phyloP scores from a whole-genome alignment of 2,113 vertebrate genomes.

The Scomber colias region DNA sequence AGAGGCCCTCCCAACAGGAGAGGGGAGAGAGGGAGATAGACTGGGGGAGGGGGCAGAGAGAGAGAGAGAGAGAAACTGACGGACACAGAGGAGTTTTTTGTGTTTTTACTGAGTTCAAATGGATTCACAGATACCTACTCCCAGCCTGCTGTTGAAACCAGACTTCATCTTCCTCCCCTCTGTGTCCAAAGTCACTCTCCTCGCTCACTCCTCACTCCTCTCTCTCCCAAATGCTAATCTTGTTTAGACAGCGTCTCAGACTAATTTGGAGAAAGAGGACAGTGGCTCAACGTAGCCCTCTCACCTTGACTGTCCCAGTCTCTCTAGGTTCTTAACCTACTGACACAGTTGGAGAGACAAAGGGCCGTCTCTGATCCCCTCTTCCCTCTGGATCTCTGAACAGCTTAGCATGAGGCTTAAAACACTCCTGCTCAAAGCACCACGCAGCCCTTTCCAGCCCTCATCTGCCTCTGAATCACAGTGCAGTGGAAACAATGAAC shows the following conservation, averaged over 20 bases:
- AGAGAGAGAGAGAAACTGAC: constrained; percentile 31
- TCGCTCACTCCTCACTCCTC: constrained; percentile 9
- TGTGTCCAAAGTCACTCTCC: too few species aligned
- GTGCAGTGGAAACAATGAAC: not conserved
- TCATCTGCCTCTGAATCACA: constrained; percentile 9
- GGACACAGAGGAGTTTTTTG: constrained; percentile 24
- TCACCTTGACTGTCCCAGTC: constrained; percentile 59
- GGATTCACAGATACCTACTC: constrained; percentile 4
- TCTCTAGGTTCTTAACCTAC: constrained; percentile 76
- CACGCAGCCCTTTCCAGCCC: not conserved
- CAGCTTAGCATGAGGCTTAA: constrained; percentile 57
- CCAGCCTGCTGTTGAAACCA: not conserved
- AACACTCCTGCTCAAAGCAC: constrained; percentile 27
- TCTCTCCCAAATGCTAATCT: constrained; percentile 62
- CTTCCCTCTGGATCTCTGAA: constrained; percentile 39
- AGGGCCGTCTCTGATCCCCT: constrained; percentile 61
- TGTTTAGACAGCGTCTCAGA: constrained; percentile 70
- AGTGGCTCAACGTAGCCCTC: constrained; percentile 43
- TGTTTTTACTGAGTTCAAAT: constrained; percentile 30
- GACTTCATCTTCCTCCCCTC: not conserved
- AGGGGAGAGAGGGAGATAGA: constrained; percentile 17
- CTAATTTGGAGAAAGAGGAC: constrained; percentile 49
- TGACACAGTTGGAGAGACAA: constrained; percentile 78
- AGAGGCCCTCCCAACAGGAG: constrained; percentile 66
- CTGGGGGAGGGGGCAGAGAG: constrained; percentile 6